A percentile compares a stretch with the other conserved stretches of the same genome.
Evolutionary conservation across 2,797 vertebrate species (phyloP).

Genomic region (Micropoecilia bifurca): DNA sequence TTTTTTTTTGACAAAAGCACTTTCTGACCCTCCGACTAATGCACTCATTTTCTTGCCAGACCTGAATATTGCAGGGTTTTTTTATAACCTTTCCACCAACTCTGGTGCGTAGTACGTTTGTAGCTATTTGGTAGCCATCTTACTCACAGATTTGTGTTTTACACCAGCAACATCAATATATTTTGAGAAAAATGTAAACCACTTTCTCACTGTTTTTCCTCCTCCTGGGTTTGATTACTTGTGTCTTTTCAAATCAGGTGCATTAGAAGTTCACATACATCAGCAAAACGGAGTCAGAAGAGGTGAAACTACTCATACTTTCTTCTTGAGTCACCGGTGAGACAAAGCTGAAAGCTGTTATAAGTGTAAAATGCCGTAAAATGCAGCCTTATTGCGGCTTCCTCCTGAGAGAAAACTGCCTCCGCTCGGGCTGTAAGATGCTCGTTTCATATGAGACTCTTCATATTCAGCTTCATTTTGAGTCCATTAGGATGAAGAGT

Average conservation of each 20-base stretch:
- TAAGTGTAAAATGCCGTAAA: conserved; percentile 1
- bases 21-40: not conserved
- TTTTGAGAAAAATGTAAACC: not conserved
- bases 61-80: not conserved
- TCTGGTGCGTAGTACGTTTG: not conserved
- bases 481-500: conserved; percentile 15
- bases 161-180: not conserved
- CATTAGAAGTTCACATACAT: not conserved
- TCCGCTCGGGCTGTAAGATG: not conserved
- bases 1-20: not conserved
- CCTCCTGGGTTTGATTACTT: not conserved
- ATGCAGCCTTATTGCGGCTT: conserved; percentile 1
- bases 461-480: conserved; percentile 16
- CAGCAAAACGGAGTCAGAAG: not conserved
- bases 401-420: conserved; percentile 18
- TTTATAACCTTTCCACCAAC: not conserved
- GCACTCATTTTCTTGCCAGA: not conserved
- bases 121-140: not conserved
- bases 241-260: not conserved
- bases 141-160: not conserved
- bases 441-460: conserved; percentile 9
- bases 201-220: not conserved
- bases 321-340: not conserved
- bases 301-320: not conserved
- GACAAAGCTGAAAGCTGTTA: conserved; percentile 3